A percentile compares a stretch with the other conserved stretches of the same genome.
These are phyloP conservation scores for Sebastes hopkinsi DNA, from an alignment of 2,797 vertebrate genomes.

Conservation along the genomic window DNA sequence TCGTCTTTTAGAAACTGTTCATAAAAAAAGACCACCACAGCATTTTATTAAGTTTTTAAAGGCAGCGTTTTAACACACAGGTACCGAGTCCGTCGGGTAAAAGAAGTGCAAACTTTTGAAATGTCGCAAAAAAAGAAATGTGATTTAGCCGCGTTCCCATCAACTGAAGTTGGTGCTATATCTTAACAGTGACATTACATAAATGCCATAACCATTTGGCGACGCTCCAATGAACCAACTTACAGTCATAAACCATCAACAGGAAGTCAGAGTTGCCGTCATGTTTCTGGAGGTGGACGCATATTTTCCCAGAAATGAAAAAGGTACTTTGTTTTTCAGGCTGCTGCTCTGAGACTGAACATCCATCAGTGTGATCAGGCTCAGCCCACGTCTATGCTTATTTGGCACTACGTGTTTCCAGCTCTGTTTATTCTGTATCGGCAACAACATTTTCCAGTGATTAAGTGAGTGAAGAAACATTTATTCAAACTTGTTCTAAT, in stretches of 20 bases:
- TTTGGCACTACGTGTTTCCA: background rate
- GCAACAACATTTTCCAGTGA: constrained; percentile 7
- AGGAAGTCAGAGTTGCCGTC: background rate
- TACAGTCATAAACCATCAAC: background rate
- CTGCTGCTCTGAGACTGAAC: constrained; percentile 1
- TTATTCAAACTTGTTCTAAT: background rate
- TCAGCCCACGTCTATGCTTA: background rate
- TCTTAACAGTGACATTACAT: background rate
- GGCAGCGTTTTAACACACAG: too few relatives aligned
- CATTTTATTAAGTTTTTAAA: too few relatives aligned
- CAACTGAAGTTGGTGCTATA: too few relatives aligned
- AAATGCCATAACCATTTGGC: background rate
- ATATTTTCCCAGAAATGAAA: constrained; percentile 7
- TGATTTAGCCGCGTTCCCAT: too few relatives aligned
- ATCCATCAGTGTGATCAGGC: constrained; percentile 14
- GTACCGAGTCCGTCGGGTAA: too few relatives aligned
- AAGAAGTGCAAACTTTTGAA: too few relatives aligned
- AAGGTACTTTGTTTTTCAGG: constrained; percentile 5
- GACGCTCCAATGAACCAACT: background rate
- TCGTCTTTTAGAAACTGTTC: too few relatives aligned
- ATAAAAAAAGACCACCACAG: too few relatives aligned
- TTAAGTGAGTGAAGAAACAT: background rate
- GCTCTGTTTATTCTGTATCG: background rate
- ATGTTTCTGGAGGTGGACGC: constrained; percentile 12
- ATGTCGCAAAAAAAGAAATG: too few relatives aligned